These are phyloP conservation scores for Laupala kohalensis DNA, from an alignment of 1,140 invertebrate genomes.

Conservation along the genomic window DNA sequence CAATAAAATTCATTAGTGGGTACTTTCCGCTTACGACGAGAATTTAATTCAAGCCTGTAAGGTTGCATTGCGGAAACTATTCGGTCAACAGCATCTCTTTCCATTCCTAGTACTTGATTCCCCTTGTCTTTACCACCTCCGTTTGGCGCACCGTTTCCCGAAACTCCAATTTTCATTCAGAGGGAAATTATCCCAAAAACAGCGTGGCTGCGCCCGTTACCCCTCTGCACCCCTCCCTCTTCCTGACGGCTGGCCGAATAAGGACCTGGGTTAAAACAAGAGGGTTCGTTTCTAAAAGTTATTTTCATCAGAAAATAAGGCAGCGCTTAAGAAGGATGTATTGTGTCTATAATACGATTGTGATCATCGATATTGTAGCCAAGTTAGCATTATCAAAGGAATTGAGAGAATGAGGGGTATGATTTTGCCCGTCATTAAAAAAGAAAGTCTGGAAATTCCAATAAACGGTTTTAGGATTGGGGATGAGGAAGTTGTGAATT, in stretches of 20 bases:
- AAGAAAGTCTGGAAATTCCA: background rate
- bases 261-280: background rate
- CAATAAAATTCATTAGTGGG: too few relatives aligned
- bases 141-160: background rate
- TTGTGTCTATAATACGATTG: background rate
- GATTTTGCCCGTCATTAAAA: background rate
- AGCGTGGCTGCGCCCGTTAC: background rate
- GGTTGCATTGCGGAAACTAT: too few relatives aligned
- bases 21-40: too few relatives aligned
- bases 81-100: too few relatives aligned
- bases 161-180: background rate
- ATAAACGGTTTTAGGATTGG: background rate
- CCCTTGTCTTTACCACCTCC: too few relatives aligned
- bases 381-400: background rate
- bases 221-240: too few relatives aligned
- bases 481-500: background rate
- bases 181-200: background rate
- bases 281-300: background rate
- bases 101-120: background rate
- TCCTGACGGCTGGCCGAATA: background rate
- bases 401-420: background rate
- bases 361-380: background rate
- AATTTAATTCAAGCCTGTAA: too few relatives aligned
- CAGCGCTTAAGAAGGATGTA: background rate
- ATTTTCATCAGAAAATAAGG: background rate